Evolutionary conservation across 2,797 vertebrate species (phyloP).

Genomic region (Cyclura pinguis): DNA sequence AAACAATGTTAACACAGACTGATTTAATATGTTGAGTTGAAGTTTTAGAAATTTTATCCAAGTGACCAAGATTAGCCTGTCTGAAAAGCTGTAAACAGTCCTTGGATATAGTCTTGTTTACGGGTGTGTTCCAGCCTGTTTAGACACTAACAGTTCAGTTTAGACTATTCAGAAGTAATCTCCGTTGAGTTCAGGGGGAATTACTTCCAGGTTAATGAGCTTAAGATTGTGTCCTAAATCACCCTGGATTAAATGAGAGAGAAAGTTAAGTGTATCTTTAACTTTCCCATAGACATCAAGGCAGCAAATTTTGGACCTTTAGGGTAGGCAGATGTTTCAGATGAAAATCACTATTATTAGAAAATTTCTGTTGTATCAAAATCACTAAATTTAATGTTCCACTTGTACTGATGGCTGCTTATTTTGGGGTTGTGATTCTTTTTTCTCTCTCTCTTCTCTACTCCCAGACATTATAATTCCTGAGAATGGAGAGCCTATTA

Average conservation of each 20-base stretch:
- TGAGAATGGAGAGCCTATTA: constrained; percentile 91
- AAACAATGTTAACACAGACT: neutral
- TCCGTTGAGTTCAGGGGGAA: neutral
- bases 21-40: neutral
- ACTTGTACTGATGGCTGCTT: neutral
- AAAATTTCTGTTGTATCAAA: neutral
- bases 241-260: neutral
- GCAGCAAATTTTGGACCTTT: neutral
- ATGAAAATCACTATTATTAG: neutral
- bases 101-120: constrained; percentile 3
- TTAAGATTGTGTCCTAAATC: neutral
- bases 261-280: neutral
- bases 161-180: neutral
- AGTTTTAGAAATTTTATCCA: neutral
- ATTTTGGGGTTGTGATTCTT: neutral
- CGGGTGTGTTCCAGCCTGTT: neutral
- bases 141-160: neutral
- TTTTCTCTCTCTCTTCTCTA: neutral
- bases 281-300: neutral
- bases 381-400: neutral
- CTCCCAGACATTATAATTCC: constrained; percentile 90
- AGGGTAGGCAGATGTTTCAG: neutral
- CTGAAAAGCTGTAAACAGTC: neutral
- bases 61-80: neutral
- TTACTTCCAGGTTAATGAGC: neutral